Evolutionary conservation across 2,797 vertebrate species (phyloP).

Genomic region (Eleutherodactylus coqui): DNA sequence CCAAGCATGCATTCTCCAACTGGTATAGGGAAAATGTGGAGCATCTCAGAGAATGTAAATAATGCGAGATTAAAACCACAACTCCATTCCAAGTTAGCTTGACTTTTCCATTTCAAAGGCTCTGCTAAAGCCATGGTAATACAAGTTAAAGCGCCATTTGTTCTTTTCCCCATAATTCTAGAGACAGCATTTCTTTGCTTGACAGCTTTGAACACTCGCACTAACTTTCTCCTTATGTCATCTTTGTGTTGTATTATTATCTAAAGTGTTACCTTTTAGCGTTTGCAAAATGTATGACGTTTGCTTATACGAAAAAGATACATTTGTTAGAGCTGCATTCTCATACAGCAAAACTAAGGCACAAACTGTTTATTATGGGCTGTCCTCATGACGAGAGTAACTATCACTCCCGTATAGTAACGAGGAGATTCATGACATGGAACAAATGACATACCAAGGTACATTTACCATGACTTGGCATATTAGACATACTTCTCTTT

Average conservation of each 20-base stretch:
- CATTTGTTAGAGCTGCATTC: not conserved
- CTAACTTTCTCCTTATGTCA: not conserved
- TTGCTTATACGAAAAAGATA: not conserved
- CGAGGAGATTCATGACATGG: no score
- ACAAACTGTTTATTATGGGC: no score
- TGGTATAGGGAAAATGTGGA: conserved; percentile 42
- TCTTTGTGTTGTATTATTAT: not conserved
- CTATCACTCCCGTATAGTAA: no score
- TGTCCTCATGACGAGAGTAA: no score
- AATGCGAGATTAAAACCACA: conserved; percentile 54
- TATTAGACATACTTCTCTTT: no score
- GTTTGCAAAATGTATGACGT: not conserved
- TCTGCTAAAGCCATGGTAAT: conserved; percentile 13
- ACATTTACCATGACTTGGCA: no score
- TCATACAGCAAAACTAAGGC: no score
- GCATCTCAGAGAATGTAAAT: conserved; percentile 47
- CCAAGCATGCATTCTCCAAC: conserved; percentile 43
- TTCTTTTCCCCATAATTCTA: conserved; percentile 4
- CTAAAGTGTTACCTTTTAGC: not conserved
- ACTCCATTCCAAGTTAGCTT: conserved; percentile 45
- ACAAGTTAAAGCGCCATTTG: conserved; percentile 35
- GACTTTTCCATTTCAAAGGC: conserved; percentile 52
- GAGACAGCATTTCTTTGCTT: not conserved
- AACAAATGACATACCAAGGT: no score
- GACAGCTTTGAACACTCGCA: not conserved